These are phyloP conservation scores for Melanostigma gelatinosum DNA, from an alignment of 2,113 vertebrate species.

Conservation along the genomic window DNA sequence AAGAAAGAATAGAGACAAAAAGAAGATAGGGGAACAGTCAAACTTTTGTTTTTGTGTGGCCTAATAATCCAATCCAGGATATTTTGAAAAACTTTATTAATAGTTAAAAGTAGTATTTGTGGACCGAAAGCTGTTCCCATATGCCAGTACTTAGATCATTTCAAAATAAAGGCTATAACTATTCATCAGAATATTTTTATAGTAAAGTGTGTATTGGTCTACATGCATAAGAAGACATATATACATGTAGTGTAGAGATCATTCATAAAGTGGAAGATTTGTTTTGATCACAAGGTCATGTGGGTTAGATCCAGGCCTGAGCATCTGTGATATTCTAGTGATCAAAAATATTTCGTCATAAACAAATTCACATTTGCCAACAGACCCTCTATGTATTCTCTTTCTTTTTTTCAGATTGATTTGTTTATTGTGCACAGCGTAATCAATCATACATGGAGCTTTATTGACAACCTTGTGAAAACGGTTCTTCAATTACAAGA, in stretches of 20 bases:
- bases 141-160: not conserved
- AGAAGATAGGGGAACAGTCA: not conserved
- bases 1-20: not conserved
- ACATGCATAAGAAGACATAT: slow-evolving; percentile 19
- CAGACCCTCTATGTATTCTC: not conserved
- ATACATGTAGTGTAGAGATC: not conserved
- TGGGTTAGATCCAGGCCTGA: slow-evolving; percentile 40
- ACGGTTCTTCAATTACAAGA: slow-evolving; percentile 40
- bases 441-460: slow-evolving; percentile 15
- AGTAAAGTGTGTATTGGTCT: not conserved
- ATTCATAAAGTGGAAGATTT: slow-evolving; percentile 24
- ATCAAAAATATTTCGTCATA: slow-evolving; percentile 47
- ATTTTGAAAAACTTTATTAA: not conserved
- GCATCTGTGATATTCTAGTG: slow-evolving; percentile 49
- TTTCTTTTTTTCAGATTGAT: not conserved
- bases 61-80: not conserved
- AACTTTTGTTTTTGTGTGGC: no score
- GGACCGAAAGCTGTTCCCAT: not conserved
- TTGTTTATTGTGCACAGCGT: not conserved
- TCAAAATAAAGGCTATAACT: not conserved
- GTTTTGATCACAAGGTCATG: slow-evolving; percentile 27
- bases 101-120: not conserved
- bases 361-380: slow-evolving; percentile 22
- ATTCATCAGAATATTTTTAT: not conserved
- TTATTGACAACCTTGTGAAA: slow-evolving; percentile 42